Evolutionary conservation across 2,797 vertebrate genomes (phyloP).

Genomic region (Tapirus indicus): DNA sequence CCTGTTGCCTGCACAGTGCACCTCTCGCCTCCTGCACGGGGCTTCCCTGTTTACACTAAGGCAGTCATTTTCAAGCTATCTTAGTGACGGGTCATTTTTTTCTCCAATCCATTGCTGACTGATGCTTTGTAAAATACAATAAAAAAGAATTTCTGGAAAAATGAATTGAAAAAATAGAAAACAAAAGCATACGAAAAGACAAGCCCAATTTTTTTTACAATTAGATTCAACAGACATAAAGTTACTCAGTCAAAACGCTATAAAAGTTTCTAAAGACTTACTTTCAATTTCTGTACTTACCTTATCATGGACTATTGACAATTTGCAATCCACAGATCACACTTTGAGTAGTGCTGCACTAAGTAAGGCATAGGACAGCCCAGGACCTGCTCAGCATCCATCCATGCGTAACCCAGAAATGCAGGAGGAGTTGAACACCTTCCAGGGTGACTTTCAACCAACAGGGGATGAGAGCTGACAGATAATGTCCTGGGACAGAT

Average conservation of each 20-base stretch:
- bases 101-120: background rate
- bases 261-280: conserved; percentile 5
- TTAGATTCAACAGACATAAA: conserved; percentile 51
- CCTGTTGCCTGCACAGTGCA: background rate
- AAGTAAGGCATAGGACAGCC: background rate
- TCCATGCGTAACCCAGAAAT: background rate
- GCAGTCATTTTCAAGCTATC: background rate
- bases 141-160: background rate
- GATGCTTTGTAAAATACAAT: background rate
- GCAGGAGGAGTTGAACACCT: background rate
- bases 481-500: background rate
- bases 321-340: background rate
- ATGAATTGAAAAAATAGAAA: background rate
- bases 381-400: background rate
- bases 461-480: background rate
- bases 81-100: background rate
- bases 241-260: background rate
- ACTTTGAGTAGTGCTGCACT: background rate
- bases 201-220: background rate
- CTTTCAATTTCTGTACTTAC: conserved; percentile 1
- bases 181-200: conserved; percentile 6
- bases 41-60: background rate
- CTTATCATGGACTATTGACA: background rate
- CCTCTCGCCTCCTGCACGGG: background rate
- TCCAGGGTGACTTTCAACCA: background rate